Conservation (phyloP, 1,140 invertebrate genomes). For the Yoshiicerus persimilis region DNA sequence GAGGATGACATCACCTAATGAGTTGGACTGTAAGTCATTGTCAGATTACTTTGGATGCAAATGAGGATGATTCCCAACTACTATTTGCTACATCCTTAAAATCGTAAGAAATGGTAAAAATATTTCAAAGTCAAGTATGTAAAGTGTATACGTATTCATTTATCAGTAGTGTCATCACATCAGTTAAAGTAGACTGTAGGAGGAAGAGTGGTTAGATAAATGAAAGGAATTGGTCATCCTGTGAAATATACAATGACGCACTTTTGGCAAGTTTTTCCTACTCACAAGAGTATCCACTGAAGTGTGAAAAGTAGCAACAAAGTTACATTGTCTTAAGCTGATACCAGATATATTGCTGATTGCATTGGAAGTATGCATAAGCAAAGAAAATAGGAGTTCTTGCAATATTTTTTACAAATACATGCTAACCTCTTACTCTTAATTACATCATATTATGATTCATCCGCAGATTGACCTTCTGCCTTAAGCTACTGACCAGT, state of each 20-base stretch:
- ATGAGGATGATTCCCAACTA: background rate
- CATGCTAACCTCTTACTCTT: background rate
- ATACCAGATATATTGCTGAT: background rate
- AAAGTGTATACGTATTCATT: background rate
- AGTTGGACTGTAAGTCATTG: background rate
- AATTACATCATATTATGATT: background rate
- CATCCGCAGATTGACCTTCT: background rate
- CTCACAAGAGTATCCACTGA: background rate
- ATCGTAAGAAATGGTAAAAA: background rate
- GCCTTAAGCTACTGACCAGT: background rate
- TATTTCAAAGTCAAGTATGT: background rate
- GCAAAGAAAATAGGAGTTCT: too few relatives aligned
- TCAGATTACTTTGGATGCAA: background rate
- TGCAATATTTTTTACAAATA: background rate
- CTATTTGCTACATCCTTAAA: background rate
- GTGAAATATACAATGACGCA: background rate
- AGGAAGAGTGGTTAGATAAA: background rate
- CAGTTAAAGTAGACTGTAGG: too few relatives aligned
- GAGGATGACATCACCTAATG: background rate
- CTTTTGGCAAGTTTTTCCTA: background rate
- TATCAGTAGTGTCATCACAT: background rate
- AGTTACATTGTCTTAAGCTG: background rate
- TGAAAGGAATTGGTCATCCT: background rate
- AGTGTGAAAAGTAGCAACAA: background rate
- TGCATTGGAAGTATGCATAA: too few relatives aligned